Evolutionary conservation across 1,140 invertebrate genomes (phyloP), one percentile per base, ranked within the genome.

Genomic region (Drosophila yakuba): DNA sequence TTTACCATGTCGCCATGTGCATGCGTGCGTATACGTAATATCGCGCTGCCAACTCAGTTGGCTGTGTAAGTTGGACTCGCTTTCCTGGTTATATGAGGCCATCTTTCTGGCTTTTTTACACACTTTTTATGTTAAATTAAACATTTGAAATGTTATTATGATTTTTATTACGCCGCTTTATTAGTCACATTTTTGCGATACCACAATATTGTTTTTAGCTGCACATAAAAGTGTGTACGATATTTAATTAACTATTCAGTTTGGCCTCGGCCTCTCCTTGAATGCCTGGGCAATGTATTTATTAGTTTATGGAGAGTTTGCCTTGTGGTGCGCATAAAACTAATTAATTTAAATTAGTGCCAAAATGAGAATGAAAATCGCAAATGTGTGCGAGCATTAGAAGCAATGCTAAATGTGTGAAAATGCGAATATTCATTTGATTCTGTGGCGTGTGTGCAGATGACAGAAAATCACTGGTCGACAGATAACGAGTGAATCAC

Each of bases 11-110:
- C 68, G 55, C 62, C 63, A 68, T 80, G 51, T 84, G 76, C 60
- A 66, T 73, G 58, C 59, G 57, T 82, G 72, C 69, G 62, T 79
- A 68, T 84, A 76, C 75, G 76, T 79, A 79, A 89, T 88, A 83
- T 79, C 48, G 67, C 48, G 67, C 68, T 69, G 68, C 67, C 61
- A 80, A 66, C 80, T 80, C 61, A 56, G 55, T 61, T 55, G 62
- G 38, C 52, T 57, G 50, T 38, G 47, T 64, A 66, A 69, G 61
- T 74, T 74, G 57, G 63, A 57, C 56, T 54, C 47, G 50, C 63
- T 15, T 10, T 54, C 41, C 50, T 20, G 20, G 20, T 20, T 20
- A 20, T 20, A 20, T 20, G 20, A 1, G 20, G 20, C 1, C 20
- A 1, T 20, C 20, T 2, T 20, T 20, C 20, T 20, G 20, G 20